Percentiles rank a stretch among this genome's conserved stretches.
These are phyloP conservation scores for Antheraea mylitta DNA, from an alignment of 1,140 invertebrate genomes.

Conservation along the genomic window DNA sequence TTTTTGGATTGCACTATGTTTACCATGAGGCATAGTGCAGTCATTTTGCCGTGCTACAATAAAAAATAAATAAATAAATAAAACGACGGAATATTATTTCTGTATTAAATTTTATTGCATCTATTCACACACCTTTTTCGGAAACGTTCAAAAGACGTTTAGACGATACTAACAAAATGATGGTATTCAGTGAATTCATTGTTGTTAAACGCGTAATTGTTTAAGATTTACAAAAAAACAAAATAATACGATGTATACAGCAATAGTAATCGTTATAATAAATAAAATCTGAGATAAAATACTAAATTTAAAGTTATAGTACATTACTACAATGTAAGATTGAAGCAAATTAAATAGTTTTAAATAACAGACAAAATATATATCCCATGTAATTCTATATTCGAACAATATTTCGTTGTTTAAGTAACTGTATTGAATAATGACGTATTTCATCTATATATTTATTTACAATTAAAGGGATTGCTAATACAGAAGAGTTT, in stretches of 20 bases:
- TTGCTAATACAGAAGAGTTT: slow-evolving; percentile 70
- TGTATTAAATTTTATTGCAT: slow-evolving; percentile 77
- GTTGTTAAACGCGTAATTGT: not conserved
- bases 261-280: not conserved
- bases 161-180: slow-evolving; percentile 55
- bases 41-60: too few relatives aligned
- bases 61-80: slow-evolving; percentile 26
- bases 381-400: not conserved
- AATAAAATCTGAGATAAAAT: not conserved
- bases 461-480: slow-evolving; percentile 59
- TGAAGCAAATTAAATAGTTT: not conserved
- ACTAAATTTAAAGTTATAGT: too few relatives aligned
- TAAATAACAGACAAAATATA: not conserved
- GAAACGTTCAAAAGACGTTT: slow-evolving; percentile 59
- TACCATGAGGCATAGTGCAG: too few relatives aligned
- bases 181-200: slow-evolving; percentile 1
- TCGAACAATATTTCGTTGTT: slow-evolving; percentile 33
- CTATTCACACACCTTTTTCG: slow-evolving; percentile 73
- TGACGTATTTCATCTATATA: slow-evolving; percentile 35
- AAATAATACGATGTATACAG: not conserved
- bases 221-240: not conserved
- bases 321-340: not conserved
- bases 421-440: slow-evolving; percentile 32
- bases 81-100: slow-evolving; percentile 51
- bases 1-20: too few relatives aligned